phyloP scores from a whole-genome alignment of 2,113 vertebrate genomes.

The Tragelaphus buxtoni region DNA sequence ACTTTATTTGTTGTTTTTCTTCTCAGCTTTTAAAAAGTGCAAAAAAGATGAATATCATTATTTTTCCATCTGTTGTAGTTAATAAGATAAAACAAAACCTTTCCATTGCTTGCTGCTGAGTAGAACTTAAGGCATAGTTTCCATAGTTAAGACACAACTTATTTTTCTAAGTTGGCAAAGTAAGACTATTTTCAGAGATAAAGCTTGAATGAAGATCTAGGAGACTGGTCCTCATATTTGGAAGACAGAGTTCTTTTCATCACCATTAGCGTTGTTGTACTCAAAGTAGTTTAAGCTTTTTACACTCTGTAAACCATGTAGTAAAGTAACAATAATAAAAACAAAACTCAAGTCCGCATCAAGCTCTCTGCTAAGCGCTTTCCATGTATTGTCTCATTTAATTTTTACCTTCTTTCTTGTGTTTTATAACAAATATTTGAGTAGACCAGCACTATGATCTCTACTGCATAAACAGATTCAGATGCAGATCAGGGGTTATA shows the following conservation, averaged over 20 bases:
- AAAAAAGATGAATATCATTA: neutral
- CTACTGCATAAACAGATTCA: neutral
- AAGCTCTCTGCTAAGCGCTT: neutral
- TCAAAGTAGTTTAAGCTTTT: neutral
- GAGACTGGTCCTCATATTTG: neutral
- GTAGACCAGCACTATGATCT: fast-evolving
- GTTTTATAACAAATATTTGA: neutral
- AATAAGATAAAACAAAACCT: neutral
- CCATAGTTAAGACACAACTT: neutral
- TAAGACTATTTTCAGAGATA: neutral
- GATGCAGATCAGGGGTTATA: no score
- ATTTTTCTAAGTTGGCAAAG: neutral
- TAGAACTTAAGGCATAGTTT: neutral
- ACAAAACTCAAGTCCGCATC: neutral
- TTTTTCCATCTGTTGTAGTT: neutral
- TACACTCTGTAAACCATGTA: neutral
- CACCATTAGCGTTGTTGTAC: neutral
- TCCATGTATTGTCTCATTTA: neutral
- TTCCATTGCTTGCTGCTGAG: neutral
- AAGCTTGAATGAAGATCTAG: neutral
- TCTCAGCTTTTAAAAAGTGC: neutral
- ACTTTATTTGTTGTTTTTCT: neutral
- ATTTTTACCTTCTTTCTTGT: neutral
- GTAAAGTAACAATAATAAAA: neutral
- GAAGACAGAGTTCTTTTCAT: neutral